Conservation (phyloP, 1,140 invertebrate genomes). For the Acromyrmex echinatior region DNA sequence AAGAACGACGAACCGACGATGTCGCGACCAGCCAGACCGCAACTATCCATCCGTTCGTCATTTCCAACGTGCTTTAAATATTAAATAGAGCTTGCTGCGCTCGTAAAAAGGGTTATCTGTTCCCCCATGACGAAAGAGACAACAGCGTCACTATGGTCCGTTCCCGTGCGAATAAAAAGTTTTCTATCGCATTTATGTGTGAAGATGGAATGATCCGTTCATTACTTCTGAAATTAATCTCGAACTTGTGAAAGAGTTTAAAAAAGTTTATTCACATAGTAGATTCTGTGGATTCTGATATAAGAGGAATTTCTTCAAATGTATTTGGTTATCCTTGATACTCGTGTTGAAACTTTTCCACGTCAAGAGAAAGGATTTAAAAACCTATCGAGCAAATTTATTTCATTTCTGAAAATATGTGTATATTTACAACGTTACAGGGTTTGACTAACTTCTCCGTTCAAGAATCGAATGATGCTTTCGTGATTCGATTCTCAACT, state of each 20-base stretch:
- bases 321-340: neutral
- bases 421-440: slow-evolving; percentile 85
- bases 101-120: slow-evolving; percentile 84
- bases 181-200: slow-evolving; percentile 6
- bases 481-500: slow-evolving; percentile 27
- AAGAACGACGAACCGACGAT: slow-evolving; percentile 62
- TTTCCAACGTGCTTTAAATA: slow-evolving; percentile 85
- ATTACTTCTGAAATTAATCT: neutral
- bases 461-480: slow-evolving; percentile 33
- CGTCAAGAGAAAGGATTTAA: slow-evolving; percentile 65
- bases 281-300: neutral
- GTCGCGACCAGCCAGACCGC: slow-evolving; percentile 77
- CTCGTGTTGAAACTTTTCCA: neutral
- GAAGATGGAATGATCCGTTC: slow-evolving; percentile 11
- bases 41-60: slow-evolving; percentile 84
- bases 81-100: slow-evolving; percentile 83
- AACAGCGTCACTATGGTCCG: slow-evolving; percentile 18
- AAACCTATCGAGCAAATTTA: slow-evolving; percentile 84
- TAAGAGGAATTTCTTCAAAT: neutral
- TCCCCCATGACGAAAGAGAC: slow-evolving; percentile 64
- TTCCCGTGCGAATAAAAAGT: slow-evolving; percentile 19
- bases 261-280: slow-evolving; percentile 5
- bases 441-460: slow-evolving; percentile 68
- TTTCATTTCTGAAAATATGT: slow-evolving; percentile 86
- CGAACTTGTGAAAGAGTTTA: slow-evolving; percentile 1